Evolutionary conservation across 2,797 vertebrate genomes (phyloP), one percentile per base, ranked within the genome.

Genomic region (Cercopithecus hamlyni): DNA sequence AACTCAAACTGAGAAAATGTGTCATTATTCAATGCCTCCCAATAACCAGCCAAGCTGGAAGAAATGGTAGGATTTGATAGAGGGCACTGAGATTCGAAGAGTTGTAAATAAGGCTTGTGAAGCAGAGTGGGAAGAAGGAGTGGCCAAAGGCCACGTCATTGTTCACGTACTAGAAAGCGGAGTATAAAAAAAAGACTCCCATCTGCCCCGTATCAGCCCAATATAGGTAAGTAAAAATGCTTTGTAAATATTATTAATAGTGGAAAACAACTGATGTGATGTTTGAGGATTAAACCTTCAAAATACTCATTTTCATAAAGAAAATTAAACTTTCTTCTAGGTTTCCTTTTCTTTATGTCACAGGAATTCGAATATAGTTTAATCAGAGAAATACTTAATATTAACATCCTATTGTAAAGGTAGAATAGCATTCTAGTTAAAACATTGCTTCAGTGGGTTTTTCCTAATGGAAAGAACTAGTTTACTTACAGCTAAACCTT

Each of bases 401-500:
- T 39, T 19, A 77, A 79, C 36, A 96, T 94, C 58, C 58, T 77
- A 70, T 12, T 67, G 45, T 73, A 30, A 48, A 96, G 83, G 52
- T 24, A 91, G 75, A 88, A 67, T 13, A 67, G 12, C 0, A 24
- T 89, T 79, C 55, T 43, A 57, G 55, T 57, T 81, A 73, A 90
- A 94, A 83, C 48, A 88, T 5, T 43, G 33, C 52, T 50, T 90
- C 79, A 70, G 57, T 2, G 67, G 15, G 4, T 57, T 95, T 96
- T 94, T 52, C 76, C 36, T 84, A 90, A 52, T n/a, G 50, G 13
- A 88, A 64, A 84, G 20, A 96, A 86, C 70, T 91, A 94, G n/a
- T 89, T 96, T 95, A 39, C 2, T 82, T 57, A 67, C 1, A 20
- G 27, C 33, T 93, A 81, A 87, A 67, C 3, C 4, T 43, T 91